Conservation (phyloP, 2,113 vertebrate genomes). For the Nyctereutes procyonoides region DNA sequence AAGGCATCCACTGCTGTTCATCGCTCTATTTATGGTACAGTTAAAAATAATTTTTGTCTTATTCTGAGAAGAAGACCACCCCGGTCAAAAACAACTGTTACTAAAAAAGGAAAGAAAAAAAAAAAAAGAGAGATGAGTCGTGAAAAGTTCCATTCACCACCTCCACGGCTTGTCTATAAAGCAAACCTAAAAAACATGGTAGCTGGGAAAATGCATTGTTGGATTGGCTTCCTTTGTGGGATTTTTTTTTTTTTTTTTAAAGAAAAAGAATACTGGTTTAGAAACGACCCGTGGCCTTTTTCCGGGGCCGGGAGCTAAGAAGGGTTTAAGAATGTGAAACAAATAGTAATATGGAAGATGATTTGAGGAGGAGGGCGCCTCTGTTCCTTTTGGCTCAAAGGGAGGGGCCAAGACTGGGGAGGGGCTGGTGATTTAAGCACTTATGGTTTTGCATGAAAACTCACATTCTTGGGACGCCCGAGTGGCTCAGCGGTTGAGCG, state of each 20-base stretch:
- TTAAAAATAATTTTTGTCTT: background rate
- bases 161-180: too few species aligned
- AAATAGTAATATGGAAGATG: background rate
- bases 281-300: background rate
- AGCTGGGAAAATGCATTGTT: background rate
- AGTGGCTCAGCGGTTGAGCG: too few species aligned
- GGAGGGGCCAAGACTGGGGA: background rate
- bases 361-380: background rate
- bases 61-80: background rate
- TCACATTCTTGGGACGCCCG: accelerated
- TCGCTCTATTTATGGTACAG: too few species aligned
- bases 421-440: accelerated
- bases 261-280: background rate
- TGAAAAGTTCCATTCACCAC: background rate
- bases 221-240: background rate
- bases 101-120: background rate
- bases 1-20: background rate
- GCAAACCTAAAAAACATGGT: background rate
- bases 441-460: accelerated
- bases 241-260: background rate
- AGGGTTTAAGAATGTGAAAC: background rate
- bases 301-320: background rate
- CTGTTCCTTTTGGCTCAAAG: background rate
- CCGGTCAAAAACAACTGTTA: background rate
- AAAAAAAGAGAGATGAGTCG: background rate